Evolutionary conservation across 2,888 invertebrate genomes (phyloP), one percentile per base, ranked within the genome.

Genomic region (Acanthacorydalis orientalis): DNA sequence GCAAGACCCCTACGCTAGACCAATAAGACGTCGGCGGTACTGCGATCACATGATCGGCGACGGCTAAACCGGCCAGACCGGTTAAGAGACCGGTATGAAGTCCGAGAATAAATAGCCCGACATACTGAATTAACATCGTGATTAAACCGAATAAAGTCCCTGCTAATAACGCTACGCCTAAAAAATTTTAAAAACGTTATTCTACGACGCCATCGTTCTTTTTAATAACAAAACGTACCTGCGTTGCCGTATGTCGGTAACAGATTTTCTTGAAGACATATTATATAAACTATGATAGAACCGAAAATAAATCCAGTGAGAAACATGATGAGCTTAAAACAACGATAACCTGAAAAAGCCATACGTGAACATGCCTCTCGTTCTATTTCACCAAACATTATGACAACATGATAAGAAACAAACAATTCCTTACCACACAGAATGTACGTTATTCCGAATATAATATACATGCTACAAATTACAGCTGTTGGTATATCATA

Each of bases 301-400:
- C 84, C 88, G 61, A 87, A 89, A 51, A 86, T 80, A 62, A 89
- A 83, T 33, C 90, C 90, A 43, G 87, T 89, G 45, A 89, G 72
- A 64, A 90, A 90, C 78, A 89, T 86, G 51, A 83, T 80, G 11
- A 85, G 85, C 64, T 88, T 87, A 66, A 89, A 84, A 64, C 86
- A 88, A 52, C 89, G 77, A 67, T 90, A 90, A 48, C 90, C 88
- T 86, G 72, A 53, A 70, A 64, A 55, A 50, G 50, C 42, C 23
- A 23, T 23, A n/a, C n/a, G n/a, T 52, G 42, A 49, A 15, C 44
- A 43, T 41, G 4, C n/a, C n/a, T n/a, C n/a, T n/a, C n/a, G n/a
- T n/a, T n/a, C n/a, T n/a, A n/a, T n/a, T n/a, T n/a, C n/a, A n/a
- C n/a, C n/a, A n/a, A n/a, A n/a, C n/a, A n/a, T n/a, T n/a, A n/a